Percentiles rank a stretch among this genome's conserved stretches.
These are phyloP conservation scores for Polypterus bichir DNA, from an alignment of 2,113 vertebrate genomes.

Conservation along the genomic window DNA sequence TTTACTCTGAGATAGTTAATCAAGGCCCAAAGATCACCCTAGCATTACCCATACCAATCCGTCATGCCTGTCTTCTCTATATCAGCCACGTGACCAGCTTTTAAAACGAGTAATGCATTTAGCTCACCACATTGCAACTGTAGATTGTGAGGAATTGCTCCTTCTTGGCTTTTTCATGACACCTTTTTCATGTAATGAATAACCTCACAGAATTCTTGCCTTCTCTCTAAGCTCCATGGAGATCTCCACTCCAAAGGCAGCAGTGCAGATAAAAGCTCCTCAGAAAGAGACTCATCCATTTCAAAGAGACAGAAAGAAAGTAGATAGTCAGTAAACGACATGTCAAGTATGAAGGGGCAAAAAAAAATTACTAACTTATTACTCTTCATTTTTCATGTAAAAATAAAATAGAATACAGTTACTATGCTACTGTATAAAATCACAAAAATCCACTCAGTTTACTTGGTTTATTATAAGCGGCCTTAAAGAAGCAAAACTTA, in stretches of 20 bases:
- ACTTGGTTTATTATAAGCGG: too few relatives aligned
- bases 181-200: constrained; percentile 21
- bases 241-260: constrained; percentile 10
- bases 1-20: constrained; percentile 41
- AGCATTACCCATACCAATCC: constrained; percentile 29
- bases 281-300: background rate
- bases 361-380: background rate
- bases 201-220: constrained; percentile 14
- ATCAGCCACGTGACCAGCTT: constrained; percentile 23
- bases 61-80: constrained; percentile 21
- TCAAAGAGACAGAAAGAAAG: background rate
- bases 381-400: background rate
- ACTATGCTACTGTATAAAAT: too few relatives aligned
- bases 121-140: constrained; percentile 22
- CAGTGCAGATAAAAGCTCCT: background rate
- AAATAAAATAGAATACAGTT: background rate
- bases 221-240: constrained; percentile 26
- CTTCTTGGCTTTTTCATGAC: constrained; percentile 19
- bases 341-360: too few relatives aligned
- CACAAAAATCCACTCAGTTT: too few relatives aligned
- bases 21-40: constrained; percentile 31
- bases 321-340: too few relatives aligned
- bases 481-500: too few relatives aligned
- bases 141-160: constrained; percentile 10
- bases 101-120: constrained; percentile 24